Percentiles rank a stretch among this genome's conserved stretches.
phyloP scores from a whole-genome alignment of 2,888 invertebrate species.

The Lordiphosa fenestrarum region DNA sequence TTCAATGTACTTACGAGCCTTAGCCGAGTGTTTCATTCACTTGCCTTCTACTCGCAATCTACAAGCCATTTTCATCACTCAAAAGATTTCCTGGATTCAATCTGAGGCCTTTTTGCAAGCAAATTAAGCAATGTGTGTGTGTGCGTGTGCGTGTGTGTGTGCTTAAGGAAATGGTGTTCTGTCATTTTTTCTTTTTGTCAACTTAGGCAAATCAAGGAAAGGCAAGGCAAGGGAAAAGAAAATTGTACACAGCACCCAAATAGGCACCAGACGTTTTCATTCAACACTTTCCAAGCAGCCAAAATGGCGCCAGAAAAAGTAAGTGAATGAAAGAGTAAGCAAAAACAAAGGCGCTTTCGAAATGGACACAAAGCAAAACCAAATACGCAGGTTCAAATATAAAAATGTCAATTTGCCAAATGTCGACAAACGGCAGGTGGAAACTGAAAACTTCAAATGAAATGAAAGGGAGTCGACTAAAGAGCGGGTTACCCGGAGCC shows the following conservation, averaged over 20 bases:
- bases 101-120: slow-evolving; percentile 13
- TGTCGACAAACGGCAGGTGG: slow-evolving; percentile 50
- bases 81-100: slow-evolving; percentile 37
- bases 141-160: slow-evolving; percentile 12
- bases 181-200: slow-evolving; percentile 26
- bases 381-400: slow-evolving; percentile 41
- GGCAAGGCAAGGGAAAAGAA: slow-evolving; percentile 21
- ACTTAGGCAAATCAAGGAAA: slow-evolving; percentile 35
- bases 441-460: slow-evolving; percentile 21
- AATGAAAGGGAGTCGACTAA: slow-evolving; percentile 24
- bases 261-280: slow-evolving; percentile 71
- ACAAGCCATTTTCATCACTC: slow-evolving; percentile 32
- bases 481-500: slow-evolving; percentile 11
- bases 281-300: slow-evolving; percentile 67
- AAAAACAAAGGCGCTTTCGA: slow-evolving; percentile 26
- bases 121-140: slow-evolving; percentile 34
- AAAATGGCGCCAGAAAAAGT: slow-evolving; percentile 54
- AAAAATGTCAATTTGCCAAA: slow-evolving; percentile 74
- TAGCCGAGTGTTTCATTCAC: too few species aligned
- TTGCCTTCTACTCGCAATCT: not conserved
- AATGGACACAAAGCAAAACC: slow-evolving; percentile 28
- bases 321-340: slow-evolving; percentile 9
- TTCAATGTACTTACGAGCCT: not conserved
- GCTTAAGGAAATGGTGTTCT: slow-evolving; percentile 2
- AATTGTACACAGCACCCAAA: slow-evolving; percentile 49